phyloP scores from a whole-genome alignment of 2,113 vertebrate species.

The Hemichromis elongatus region DNA sequence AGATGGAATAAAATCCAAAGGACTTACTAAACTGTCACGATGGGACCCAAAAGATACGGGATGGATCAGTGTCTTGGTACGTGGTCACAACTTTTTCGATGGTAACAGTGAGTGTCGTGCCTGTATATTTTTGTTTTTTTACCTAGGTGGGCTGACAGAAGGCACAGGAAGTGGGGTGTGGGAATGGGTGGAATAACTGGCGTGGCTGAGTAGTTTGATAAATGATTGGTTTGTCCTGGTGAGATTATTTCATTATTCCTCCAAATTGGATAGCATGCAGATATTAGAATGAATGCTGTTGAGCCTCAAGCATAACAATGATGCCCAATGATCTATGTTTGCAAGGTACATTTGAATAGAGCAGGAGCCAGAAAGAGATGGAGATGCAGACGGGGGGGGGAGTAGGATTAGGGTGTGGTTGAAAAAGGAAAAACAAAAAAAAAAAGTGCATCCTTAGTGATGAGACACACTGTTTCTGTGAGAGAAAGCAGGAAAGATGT shows the following conservation, averaged over 20 bases:
- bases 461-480: not conserved
- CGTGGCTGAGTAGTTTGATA: conserved; percentile 39
- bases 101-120: not conserved
- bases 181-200: not conserved
- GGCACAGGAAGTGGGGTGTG: not conserved
- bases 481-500: conserved; percentile 7
- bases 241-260: conserved; percentile 61
- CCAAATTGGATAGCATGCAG: conserved; percentile 50
- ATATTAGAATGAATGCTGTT: conserved; percentile 58
- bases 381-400: not conserved
- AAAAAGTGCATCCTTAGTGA: not conserved
- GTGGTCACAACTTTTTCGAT: conserved; percentile 29
- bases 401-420: not conserved
- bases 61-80: conserved; percentile 37
- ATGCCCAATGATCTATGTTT: conserved; percentile 40
- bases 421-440: not conserved
- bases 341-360: not conserved
- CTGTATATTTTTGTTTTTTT: not conserved
- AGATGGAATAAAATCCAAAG: conserved; percentile 40
- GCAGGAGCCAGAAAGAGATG: not conserved
- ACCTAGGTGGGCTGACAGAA: not conserved
- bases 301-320: conserved; percentile 33
- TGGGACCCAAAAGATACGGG: not conserved
- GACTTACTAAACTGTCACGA: not conserved
- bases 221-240: conserved; percentile 49